Conservation (phyloP, 2,113 vertebrate species). For the Camelus dromedarius region DNA sequence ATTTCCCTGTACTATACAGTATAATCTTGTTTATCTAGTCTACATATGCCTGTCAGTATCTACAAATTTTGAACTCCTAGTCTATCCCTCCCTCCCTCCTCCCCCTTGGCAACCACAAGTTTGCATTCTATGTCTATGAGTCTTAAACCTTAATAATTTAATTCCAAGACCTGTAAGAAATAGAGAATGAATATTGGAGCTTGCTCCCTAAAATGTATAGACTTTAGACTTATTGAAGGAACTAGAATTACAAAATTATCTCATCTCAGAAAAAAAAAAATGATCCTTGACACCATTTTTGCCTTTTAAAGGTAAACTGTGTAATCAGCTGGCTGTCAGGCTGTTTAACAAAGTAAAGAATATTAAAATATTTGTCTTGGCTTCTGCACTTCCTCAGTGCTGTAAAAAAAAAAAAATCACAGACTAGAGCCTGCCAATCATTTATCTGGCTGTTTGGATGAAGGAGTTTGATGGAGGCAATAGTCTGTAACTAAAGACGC, state of each 20-base stretch:
- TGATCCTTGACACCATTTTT: conserved; percentile 71
- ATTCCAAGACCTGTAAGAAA: not conserved
- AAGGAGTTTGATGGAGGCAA: conserved; percentile 38
- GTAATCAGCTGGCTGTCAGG: conserved; percentile 84
- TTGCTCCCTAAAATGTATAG: conserved; percentile 23
- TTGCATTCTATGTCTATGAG: no score
- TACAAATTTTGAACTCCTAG: no score
- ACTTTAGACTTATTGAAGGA: conserved; percentile 48
- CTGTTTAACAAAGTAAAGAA: conserved; percentile 85
- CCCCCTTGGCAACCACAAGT: no score
- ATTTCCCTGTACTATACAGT: no score
- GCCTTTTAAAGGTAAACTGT: conserved; percentile 80
- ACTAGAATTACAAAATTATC: conserved; percentile 52
- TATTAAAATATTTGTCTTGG: conserved; percentile 83
- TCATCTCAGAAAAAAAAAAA: conserved; percentile 56
- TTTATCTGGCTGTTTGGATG: conserved; percentile 72
- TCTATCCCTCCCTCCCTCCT: no score
- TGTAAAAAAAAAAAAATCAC: conserved; percentile 68
- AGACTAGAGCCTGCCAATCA: conserved; percentile 76
- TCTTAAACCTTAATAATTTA: not conserved
- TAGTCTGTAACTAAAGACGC: conserved; percentile 51
- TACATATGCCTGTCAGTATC: no score
- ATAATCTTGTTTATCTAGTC: no score
- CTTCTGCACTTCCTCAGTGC: conserved; percentile 73
- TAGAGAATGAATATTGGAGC: not conserved